Base-by-base conservation (phyloP, 2,797 vertebrate species). In the Rhadinocentrus ornatus region DNA sequence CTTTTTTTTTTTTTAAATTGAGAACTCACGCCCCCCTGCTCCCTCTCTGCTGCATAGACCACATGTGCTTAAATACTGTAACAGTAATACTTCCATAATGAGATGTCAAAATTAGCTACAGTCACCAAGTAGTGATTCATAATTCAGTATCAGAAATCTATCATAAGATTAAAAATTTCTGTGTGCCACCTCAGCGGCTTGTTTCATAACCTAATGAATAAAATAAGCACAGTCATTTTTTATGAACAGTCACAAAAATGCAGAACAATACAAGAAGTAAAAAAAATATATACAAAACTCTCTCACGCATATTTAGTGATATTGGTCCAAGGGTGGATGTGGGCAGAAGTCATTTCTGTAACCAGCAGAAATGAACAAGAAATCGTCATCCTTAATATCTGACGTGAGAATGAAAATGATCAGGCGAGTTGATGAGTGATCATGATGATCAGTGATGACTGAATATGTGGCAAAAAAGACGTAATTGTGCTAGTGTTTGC, bases 311-410 rank as follows among this genome's bases (percentile, higher is more conserved):
- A 16, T 54, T 75, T 68, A 62, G 54, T 35, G 75, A 72, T 59
- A 72, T 90, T 91, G 91, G 90, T 93, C 89, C 85, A 68, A 80
- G 39, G 63, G 34, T 67, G 67, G 64, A 76, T 77, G 73, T 68
- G 62, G 61, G 66, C n/a, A 22, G 31, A 62, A 58, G 55, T 82
- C 78, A 91, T 90, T 93, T 94, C 93, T 86, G 91, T 87, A 92
- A 89, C 92, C 93, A 92, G 93, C 93, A 94, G 91, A 93, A 93
- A 94, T 83, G 27, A 78, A 64, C 52, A 62, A 53, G 24, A 68
- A 32, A 73, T 22, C 46, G 53, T 64, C 44, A 71, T 61, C 37
- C 8, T 58, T 15, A 55, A 13, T 39, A n/a, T 66, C 65, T 67
- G 73, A 74, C 58, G 68, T 69, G 15, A 7, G 59, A 24, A 50